Evolutionary conservation across 2,888 invertebrate species (phyloP), one percentile per base, ranked within the genome.

Genomic region (Boloria euphrosyne): DNA sequence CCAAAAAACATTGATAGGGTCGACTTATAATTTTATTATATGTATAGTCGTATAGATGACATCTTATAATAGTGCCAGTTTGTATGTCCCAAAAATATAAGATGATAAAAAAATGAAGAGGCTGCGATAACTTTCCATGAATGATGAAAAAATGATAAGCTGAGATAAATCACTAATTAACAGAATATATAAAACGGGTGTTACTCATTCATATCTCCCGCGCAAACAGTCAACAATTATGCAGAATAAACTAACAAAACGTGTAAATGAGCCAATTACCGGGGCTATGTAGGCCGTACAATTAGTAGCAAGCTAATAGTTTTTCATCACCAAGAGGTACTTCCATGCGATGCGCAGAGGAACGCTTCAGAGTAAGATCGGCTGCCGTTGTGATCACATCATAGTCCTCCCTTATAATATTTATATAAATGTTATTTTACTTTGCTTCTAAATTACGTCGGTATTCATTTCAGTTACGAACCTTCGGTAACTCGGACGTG

Each of bases 251-350:
- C 92, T 92, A 91, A 91, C 91, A 80, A 90, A 89, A 90, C 84
- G 90, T 91, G 91, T 91, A 92, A 91, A 92, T 92, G 89, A 90
- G 79, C 82, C 92, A 92, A 92, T 92, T 92, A 92, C 90, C 90
- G 87, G 80, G 77, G 81, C 81, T 85, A 91, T 91, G 91, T 90
- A 90, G 90, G 90, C 85, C 77, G 84, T 81, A 85, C 90, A 92
- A 91, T 92, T 92, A 92, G 91, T 89, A 80, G 80, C 78, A 78
- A 82, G 90, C 91, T 91, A 91, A 91, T 89, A 88, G 87, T 89
- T 91, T 70, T 90, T 89, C 90, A 92, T 91, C 89, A 89, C 84
- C 88, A 82, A 86, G 85, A 38, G 31, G 31, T 38, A 85, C 86
- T 84, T 84, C 80, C 82, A 80, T 83, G 80, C 83, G 81, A 77